Base-by-base conservation (phyloP, 2,888 invertebrate genomes). In the Acronicta aceris region DNA sequence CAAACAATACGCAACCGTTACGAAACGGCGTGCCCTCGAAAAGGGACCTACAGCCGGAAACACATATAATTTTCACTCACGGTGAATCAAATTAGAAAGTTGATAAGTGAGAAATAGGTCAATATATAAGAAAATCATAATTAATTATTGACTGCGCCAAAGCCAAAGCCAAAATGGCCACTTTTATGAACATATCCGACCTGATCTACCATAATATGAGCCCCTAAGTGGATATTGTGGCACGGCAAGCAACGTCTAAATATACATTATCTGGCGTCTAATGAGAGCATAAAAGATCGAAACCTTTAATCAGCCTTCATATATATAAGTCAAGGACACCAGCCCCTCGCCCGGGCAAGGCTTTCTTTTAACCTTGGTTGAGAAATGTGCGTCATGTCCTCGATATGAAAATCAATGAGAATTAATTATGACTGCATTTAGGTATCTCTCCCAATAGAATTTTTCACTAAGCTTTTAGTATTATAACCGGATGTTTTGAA, bases 1-100 rank as follows among this genome's bases (percentile, higher is more conserved):
- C 74, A 81, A 75, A 82, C 80, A 79, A 77, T 76, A 71, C 62
- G 73, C 70, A 81, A 88, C 89, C n/a, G n/a, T n/a, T n/a, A n/a
- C n/a, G n/a, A 76, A 88, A 86, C 86, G 87, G 86, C 81, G 71
- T 74, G 84, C 80, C 86, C 86, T 88, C 83, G 71, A 86, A 86
- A 88, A 89, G 88, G 87, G 87, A 81, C 84, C 43, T 15, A 33
- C n/a, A 77, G 67, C 86, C 89, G 90, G 89, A 89, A 87, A 84
- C 87, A 77, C 83, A 84, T 79, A 83, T 85, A 38, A n/a, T 38
- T n/a, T 5, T 38, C n/a, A 38, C 38, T 38, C 7, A 12, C 33
- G 33, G 33, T 33, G 12, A 12, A 33, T 33, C 0, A 12, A 33
- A 33, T 33, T 33, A 12, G 33, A 33, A 33, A 33, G 33, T 12